These are phyloP conservation scores for Thumatha senex DNA, from an alignment of 2,888 invertebrate genomes.

Conservation along the genomic window DNA sequence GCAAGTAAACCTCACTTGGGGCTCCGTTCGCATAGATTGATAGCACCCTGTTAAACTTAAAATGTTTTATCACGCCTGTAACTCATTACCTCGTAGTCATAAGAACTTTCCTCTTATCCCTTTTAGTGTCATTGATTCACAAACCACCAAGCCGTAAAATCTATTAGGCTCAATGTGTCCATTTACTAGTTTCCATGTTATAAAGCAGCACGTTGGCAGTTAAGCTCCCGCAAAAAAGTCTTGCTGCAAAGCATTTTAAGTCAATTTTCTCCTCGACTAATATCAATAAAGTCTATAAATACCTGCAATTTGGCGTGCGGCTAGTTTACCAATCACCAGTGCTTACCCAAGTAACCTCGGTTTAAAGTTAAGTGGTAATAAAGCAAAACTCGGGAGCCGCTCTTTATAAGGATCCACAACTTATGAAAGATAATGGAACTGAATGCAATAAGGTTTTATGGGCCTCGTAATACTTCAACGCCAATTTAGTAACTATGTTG, in stretches of 20 bases:
- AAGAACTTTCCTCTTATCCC: no score
- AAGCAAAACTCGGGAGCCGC: constrained; percentile 58
- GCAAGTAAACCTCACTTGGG: no score
- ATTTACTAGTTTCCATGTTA: no score
- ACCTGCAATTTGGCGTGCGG: constrained; percentile 33
- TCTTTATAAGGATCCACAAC: constrained; percentile 57
- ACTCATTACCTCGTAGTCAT: no score
- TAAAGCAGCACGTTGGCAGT: no score
- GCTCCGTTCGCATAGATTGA: no score
- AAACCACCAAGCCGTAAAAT: no score
- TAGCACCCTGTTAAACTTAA: no score
- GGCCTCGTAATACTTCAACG: constrained; percentile 40
- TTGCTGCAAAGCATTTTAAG: constrained; percentile 1
- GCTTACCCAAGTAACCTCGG: constrained; percentile 44
- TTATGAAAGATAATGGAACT: constrained; percentile 73
- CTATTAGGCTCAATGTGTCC: no score
- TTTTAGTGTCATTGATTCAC: background rate
- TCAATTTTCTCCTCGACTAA: constrained; percentile 10
- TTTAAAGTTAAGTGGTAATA: constrained; percentile 63
- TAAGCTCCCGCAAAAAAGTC: background rate
- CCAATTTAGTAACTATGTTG: constrained; percentile 66
- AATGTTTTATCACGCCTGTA: no score
- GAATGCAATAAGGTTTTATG: constrained; percentile 67
- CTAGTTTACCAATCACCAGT: constrained; percentile 47
- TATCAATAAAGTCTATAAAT: constrained; percentile 25